Base-by-base conservation (phyloP, 2,797 vertebrate genomes). In the Meriones psammophilus region DNA sequence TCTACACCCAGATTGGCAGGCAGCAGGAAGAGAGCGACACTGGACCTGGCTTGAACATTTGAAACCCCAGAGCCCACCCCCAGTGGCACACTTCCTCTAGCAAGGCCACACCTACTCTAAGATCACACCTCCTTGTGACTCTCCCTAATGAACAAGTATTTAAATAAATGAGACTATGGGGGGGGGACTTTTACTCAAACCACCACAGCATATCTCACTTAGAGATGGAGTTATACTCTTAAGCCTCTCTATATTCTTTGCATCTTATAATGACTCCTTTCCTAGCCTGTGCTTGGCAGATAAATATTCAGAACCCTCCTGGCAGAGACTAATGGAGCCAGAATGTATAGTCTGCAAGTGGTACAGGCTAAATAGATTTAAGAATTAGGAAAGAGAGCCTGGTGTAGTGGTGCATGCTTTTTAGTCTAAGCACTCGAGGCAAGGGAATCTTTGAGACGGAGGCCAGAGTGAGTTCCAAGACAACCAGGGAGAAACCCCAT, bases 271-370 rank as follows among this genome's bases (percentile, higher is more conserved):
- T 83, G 84, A 54, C 39, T 58, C 74, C 36, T 80, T 91, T 62
- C 64, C 24, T 97, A 77, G 91, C 24, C 66, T 93, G 73, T 93
- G 79, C 28, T 91, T 91, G 33, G 46, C 22, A 89, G 74, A 33
- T 86, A 36, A 69, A 60, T 33, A 62, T 54, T 79, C 64, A 88
- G 42, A 22, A 69, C 28, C 24, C 42, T 83, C 6, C n/a, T 50
- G 39, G 68, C 18, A 86, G 54, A 71, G 86, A 73, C 8, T 36
- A 83, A 30, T 73, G 68, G 42, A 81, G 69, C 36, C 68, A 56
- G 68, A 73, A 50, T 89, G 80, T 64, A 58, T 64, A 87, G 86
- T 77, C 78, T 36, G 87, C 28, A 56, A 85, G 22, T 83, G 64
- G 22, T 26, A 66, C 7, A 81, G 22, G 26, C 33, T 87, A 89